Percentiles rank a stretch among this genome's conserved stretches.
Conservation (phyloP, 2,888 invertebrate species). For the Lochmaea crataegi region DNA sequence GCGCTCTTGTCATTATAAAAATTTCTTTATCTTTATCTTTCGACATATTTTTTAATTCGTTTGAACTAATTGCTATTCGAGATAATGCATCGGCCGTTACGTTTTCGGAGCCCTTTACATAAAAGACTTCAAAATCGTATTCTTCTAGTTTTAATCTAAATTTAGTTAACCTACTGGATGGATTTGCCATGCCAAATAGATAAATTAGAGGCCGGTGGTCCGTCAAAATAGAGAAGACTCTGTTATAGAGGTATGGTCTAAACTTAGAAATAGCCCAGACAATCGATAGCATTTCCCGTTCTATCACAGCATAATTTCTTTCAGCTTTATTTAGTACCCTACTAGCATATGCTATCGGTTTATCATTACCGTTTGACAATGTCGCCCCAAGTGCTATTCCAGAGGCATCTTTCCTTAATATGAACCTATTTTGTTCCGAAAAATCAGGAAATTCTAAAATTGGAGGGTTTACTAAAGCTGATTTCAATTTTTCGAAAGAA, state of each 20-base stretch:
- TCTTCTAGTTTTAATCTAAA: slow-evolving; percentile 3
- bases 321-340: slow-evolving; percentile 38
- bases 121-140: too few relatives aligned
- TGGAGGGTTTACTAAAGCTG: neutral
- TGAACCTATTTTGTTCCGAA: slow-evolving; percentile 25
- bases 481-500: slow-evolving; percentile 27
- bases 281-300: slow-evolving; percentile 13
- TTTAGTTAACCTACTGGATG: slow-evolving; percentile 27
- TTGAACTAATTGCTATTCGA: too few relatives aligned
- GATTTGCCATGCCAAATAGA: slow-evolving; percentile 28
- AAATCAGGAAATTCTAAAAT: slow-evolving; percentile 20
- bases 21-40: neutral
- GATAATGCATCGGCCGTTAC: too few relatives aligned
- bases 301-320: slow-evolving; percentile 15
- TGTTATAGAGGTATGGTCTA: slow-evolving; percentile 22
- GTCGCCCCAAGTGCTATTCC: too few relatives aligned
- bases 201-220: slow-evolving; percentile 7
- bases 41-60: too few relatives aligned
- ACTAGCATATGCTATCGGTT: too few relatives aligned
- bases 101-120: too few relatives aligned
- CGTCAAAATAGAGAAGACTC: neutral
- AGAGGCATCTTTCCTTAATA: slow-evolving; percentile 34
- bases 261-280: too few relatives aligned
- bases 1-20: too few relatives aligned
- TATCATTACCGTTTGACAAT: too few relatives aligned